A percentile compares a stretch with the other conserved stretches of the same genome.
Evolutionary conservation across 2,888 invertebrate genomes (phyloP).

Genomic region (Drosophila suboccidentalis): DNA sequence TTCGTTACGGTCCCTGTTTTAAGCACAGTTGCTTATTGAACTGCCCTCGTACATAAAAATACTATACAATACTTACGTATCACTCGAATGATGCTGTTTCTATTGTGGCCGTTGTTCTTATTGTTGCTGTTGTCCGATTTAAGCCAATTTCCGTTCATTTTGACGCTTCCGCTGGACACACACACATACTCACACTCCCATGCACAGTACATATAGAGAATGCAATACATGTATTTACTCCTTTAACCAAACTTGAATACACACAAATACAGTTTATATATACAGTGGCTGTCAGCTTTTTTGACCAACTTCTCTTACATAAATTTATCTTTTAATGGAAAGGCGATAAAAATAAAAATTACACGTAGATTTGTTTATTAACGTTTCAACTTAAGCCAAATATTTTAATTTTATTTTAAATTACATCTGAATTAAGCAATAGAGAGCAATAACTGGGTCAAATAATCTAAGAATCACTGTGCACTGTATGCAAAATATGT

Average conservation of each 20-base stretch:
- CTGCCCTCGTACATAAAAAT: slow-evolving; percentile 33
- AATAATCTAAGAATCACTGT: too few species aligned
- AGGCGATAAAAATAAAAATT: too few species aligned
- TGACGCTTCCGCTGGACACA: slow-evolving; percentile 71
- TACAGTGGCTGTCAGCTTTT: not conserved
- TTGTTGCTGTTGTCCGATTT: slow-evolving; percentile 75
- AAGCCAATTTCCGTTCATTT: slow-evolving; percentile 82
- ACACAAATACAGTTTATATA: slow-evolving; percentile 5
- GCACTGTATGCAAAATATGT: slow-evolving; percentile 11
- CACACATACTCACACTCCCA: slow-evolving; percentile 3
- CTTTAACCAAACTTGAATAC: slow-evolving; percentile 11
- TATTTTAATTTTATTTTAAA: too few species aligned
- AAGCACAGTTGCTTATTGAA: slow-evolving; percentile 2
- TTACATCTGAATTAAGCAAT: too few species aligned
- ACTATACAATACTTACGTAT: slow-evolving; percentile 21
- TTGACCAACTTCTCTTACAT: too few species aligned
- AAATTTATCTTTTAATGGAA: too few species aligned
- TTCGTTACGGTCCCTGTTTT: too few species aligned
- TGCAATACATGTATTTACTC: slow-evolving; percentile 30
- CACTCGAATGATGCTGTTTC: slow-evolving; percentile 52
- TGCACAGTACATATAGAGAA: slow-evolving; percentile 13
- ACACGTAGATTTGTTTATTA: too few species aligned
- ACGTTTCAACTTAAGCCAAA: too few species aligned
- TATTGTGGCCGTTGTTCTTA: slow-evolving; percentile 47
- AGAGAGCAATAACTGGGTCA: too few species aligned